Conservation (phyloP, 1,140 invertebrate genomes). For the Drosophila ogumai region DNA sequence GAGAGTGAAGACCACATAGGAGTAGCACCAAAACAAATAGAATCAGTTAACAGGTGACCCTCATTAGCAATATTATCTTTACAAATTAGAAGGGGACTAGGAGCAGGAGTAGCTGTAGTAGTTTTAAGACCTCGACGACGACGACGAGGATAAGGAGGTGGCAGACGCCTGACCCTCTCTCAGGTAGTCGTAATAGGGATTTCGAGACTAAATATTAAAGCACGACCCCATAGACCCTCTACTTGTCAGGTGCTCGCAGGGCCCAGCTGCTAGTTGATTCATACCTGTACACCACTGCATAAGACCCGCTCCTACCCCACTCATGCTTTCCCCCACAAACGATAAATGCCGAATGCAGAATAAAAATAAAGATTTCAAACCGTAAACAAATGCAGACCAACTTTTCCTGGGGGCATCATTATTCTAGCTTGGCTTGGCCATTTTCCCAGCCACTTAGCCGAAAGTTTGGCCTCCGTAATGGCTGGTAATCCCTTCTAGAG, state of each 20-base stretch:
- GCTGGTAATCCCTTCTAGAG: neutral
- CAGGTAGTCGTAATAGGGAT: conserved; percentile 12
- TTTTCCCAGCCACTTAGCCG: conserved; percentile 37
- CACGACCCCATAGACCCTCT: neutral
- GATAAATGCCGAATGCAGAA: conserved; percentile 25
- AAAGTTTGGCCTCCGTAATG: conserved; percentile 15
- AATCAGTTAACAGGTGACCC: conserved; percentile 33
- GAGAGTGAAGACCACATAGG: neutral
- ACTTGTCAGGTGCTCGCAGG: conserved; percentile 25
- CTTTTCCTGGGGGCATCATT: conserved; percentile 23
- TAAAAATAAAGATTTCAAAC: conserved; percentile 36
- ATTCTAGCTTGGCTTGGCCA: neutral
- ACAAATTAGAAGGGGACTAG: neutral
- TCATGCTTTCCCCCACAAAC: neutral
- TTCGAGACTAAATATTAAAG: conserved; percentile 21
- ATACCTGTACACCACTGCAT: neutral
- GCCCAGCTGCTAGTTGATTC: neutral
- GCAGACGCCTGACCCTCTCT: neutral
- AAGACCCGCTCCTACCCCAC: neutral
- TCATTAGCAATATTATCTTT: conserved; percentile 16
- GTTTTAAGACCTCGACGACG: conserved; percentile 1
- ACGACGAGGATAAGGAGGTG: conserved; percentile 1
- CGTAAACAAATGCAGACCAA: conserved; percentile 1
- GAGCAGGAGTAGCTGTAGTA: neutral
- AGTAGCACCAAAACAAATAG: conserved; percentile 9